phyloP scores from a whole-genome alignment of 2,797 vertebrate genomes.

The Notamacropus eugenii region DNA sequence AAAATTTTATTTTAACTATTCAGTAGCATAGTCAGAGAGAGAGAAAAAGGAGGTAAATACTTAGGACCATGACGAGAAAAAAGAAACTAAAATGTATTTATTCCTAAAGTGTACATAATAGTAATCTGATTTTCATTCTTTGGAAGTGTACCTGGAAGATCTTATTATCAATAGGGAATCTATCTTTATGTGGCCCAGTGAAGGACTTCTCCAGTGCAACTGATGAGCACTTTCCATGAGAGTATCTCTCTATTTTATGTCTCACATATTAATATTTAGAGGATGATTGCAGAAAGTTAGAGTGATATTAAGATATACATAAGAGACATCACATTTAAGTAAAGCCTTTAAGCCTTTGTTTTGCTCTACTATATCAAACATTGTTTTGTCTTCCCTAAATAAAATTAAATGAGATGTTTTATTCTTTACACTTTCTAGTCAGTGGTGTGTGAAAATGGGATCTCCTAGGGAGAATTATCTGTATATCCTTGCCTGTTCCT shows the following conservation, averaged over 20 bases:
- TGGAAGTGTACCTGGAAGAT: not conserved
- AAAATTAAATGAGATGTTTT: slow-evolving; percentile 6
- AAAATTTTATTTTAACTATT: not conserved
- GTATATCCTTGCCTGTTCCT: not conserved
- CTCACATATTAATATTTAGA: not conserved
- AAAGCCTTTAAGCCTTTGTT: not conserved
- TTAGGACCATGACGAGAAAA: not conserved
- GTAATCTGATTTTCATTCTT: slow-evolving; percentile 19
- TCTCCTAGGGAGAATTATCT: slow-evolving; percentile 56
- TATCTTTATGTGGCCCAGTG: not conserved
- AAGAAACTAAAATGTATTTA: not conserved
- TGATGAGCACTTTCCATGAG: not conserved
- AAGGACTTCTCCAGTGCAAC: not conserved
- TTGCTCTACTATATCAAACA: not conserved
- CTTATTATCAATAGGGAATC: not conserved
- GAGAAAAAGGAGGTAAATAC: not conserved
- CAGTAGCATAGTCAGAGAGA: no score
- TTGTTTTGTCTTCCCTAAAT: not conserved
- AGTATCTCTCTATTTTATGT: not conserved
- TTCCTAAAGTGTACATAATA: not conserved
- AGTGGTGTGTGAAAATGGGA: slow-evolving; percentile 60
- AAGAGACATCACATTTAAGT: not conserved
- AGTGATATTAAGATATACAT: not conserved
- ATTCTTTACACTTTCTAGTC: not conserved
- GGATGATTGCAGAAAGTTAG: not conserved